A percentile compares a stretch with the other conserved stretches of the same genome.
phyloP scores from a whole-genome alignment of 2,888 invertebrate species.

The Ferrisia virgata region DNA sequence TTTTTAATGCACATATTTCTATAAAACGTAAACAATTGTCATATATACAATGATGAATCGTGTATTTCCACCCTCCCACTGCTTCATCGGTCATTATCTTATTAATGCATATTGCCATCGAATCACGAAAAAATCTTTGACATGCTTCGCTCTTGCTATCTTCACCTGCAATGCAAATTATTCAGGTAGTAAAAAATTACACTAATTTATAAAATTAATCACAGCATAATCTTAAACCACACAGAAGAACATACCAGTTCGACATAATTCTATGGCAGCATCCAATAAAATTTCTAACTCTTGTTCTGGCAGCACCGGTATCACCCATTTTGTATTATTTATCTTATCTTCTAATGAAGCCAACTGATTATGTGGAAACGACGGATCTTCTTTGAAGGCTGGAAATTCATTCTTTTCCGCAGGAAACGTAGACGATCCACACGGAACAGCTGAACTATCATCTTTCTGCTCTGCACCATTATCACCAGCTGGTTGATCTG shows the following conservation, averaged over 20 bases:
- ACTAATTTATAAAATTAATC: not conserved
- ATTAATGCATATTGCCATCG: slow-evolving; percentile 88
- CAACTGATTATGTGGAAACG: slow-evolving; percentile 84
- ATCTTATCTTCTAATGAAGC: slow-evolving; percentile 92
- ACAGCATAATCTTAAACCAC: not conserved
- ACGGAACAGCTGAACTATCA: slow-evolving; percentile 1
- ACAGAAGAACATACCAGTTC: slow-evolving; percentile 62
- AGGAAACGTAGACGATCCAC: slow-evolving; percentile 18
- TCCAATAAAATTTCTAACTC: slow-evolving; percentile 88
- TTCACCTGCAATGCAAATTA: slow-evolving; percentile 60
- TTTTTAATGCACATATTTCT: slow-evolving; percentile 87
- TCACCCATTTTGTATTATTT: slow-evolving; percentile 93
- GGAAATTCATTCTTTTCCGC: slow-evolving; percentile 19
- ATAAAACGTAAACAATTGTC: slow-evolving; percentile 89
- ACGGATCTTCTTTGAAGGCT: slow-evolving; percentile 26
- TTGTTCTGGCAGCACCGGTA: slow-evolving; percentile 93
- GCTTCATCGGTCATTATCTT: slow-evolving; percentile 97
- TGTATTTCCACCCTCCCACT: slow-evolving; percentile 94
- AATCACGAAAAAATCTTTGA: slow-evolving; percentile 92
- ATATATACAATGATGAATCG: slow-evolving; percentile 92
- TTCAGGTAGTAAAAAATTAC: not conserved
- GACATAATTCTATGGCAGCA: slow-evolving; percentile 82
- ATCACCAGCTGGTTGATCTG: slow-evolving; percentile 34
- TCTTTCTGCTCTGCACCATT: not conserved
- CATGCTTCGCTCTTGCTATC: slow-evolving; percentile 86